Base-by-base conservation (phyloP, 2,888 invertebrate genomes). In the Gastracanthus pulcherrimus region DNA sequence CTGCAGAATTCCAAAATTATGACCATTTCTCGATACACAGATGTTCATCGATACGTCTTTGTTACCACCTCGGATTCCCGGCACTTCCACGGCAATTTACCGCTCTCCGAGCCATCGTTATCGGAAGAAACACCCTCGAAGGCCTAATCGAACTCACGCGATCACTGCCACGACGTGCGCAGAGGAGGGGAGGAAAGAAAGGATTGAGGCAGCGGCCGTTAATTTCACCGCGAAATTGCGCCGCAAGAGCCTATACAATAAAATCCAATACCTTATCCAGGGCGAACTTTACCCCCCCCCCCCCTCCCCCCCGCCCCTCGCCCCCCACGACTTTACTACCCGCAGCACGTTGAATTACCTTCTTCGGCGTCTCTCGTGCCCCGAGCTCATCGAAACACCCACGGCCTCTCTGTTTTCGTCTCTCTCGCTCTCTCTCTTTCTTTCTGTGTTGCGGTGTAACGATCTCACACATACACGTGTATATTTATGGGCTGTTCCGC, bases 291-390 rank as follows among this genome's bases (percentile, higher is more conserved):
- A 62, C 26, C 66, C 64, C 34, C n/a, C n/a, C n/a, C n/a, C n/a
- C n/a, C n/a, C n/a, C n/a, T n/a, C n/a, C n/a, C n/a, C n/a, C n/a
- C n/a, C n/a, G n/a, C n/a, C n/a, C n/a, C n/a, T n/a, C n/a, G n/a
- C n/a, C n/a, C n/a, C n/a, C n/a, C n/a, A n/a, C 48, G 64, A 48
- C 74, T 74, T 74, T 76, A 76, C 34, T 60, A 23, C 58, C 41
- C 19, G n/a, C 13, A 23, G 26, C 13, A 29, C 69, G 69, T 76
- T 76, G 69, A 76, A 76, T 76, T 69, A 41, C 69, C 69, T 76
- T 60, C 55, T 67, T 67, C 41, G 19, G 29, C 16, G 31, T 58
- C 34, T 67, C 55, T 41, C 55, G 67, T 19, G 64, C 51, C 23
- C 4, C 29, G 36, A 64, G 45, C n/a, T 64, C 64, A 48, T 64